Conservation (phyloP, 1,140 invertebrate genomes). For the Littorina saxatilis region DNA sequence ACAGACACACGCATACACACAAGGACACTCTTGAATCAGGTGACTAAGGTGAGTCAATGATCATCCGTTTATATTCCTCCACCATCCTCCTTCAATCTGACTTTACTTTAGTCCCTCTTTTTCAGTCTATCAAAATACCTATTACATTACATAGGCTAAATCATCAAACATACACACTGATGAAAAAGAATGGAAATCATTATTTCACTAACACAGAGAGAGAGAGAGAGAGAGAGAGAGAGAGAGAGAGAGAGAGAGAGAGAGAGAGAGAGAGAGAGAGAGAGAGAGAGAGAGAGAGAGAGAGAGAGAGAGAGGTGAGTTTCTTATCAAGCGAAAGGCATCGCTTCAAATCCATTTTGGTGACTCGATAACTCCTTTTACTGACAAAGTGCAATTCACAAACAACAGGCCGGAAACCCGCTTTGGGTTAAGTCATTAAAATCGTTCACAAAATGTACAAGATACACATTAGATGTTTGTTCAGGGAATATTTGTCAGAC, state of each 20-base stretch:
- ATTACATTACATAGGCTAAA: no score
- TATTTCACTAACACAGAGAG: no score
- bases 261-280: neutral
- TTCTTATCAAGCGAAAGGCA: neutral
- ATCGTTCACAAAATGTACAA: neutral
- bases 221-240: no score
- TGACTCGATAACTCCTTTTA: neutral
- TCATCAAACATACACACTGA: neutral
- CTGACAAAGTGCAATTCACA: neutral
- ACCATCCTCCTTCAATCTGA: neutral
- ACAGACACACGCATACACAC: slow-evolving; percentile 10
- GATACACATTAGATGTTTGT: neutral
- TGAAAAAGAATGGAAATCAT: no score
- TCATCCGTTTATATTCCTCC: neutral
- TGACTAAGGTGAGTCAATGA: no score
- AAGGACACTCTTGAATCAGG: slow-evolving; percentile 4
- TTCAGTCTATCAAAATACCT: neutral
- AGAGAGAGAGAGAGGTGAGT: neutral
- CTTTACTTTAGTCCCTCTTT: neutral
- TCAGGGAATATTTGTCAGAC: neutral
- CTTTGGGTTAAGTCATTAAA: neutral
- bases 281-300: neutral
- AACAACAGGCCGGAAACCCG: no score
- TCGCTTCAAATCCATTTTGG: no score
- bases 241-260: neutral